Evolutionary conservation across 2,113 vertebrate genomes (phyloP).

Genomic region (Psilopsiagon aymara): DNA sequence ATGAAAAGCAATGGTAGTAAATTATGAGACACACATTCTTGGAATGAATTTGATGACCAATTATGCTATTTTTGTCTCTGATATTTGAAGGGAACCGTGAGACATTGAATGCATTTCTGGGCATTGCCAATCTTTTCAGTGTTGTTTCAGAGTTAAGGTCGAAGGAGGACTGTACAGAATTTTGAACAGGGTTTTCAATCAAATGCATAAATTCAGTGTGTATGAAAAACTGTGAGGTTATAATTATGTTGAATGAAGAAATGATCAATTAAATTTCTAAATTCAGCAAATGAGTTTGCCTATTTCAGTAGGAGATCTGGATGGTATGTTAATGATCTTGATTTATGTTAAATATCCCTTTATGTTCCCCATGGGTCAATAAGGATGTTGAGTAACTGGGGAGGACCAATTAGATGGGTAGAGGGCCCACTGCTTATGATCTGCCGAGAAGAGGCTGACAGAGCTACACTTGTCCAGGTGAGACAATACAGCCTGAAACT

Average conservation of each 20-base stretch:
- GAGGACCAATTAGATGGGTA: not conserved
- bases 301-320: not conserved
- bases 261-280: not conserved
- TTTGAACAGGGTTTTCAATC: not conserved
- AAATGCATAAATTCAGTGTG: not conserved
- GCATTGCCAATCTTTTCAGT: not conserved
- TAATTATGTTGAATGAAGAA: not conserved
- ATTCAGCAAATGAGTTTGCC: not conserved
- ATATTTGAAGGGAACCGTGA: not conserved
- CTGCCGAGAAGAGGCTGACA: not conserved
- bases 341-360: not conserved
- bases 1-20: constrained; percentile 8
- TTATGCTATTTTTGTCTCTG: constrained; percentile 9
- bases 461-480: not conserved
- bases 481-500: rapidly evolving
- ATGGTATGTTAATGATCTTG: not conserved
- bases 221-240: not conserved
- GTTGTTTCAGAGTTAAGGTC: not conserved
- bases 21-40: not conserved
- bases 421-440: not conserved
- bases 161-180: not conserved
- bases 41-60: not conserved
- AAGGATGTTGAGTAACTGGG: not conserved
- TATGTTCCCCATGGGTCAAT: not conserved
- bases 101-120: not conserved